Evolutionary conservation across 2,797 vertebrate species (phyloP), one percentile per base, ranked within the genome.

Genomic region (Euthynnus affinis): DNA sequence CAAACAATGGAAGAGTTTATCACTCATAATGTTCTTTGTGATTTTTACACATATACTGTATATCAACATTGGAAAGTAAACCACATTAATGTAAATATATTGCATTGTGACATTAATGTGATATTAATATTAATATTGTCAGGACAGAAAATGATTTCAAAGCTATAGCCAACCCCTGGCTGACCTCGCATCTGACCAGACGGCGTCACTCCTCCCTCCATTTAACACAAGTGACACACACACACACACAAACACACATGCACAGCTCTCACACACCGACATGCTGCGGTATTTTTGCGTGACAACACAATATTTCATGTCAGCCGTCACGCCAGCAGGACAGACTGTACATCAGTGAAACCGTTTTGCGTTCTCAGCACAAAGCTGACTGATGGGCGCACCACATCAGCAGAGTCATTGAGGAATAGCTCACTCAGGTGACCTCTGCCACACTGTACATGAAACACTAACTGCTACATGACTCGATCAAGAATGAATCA

Each of bases 281-380:
- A 6, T 44, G 22, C 55, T 65, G 80, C 73, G 70, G 81, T 53
- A 76, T 84, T 82, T 77, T 67, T 88, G 74, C 55, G 56, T 71
- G 83, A 90, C 82, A 59, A 74, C 75, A 55, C 44, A 4, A 81
- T 91, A 89, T 87, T 84, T 93, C 77, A 84, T 48, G 80, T 89
- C 77, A 71, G 80, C 56, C 61, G 12, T 85, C 83, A 80, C 73
- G 61, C 74, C n/a, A 22, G 58, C 58, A 63, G 37, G 23, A 69
- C 71, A 69, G 51, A 70, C 77, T 72, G 82, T 74, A 55, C 61
- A 79, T 83, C 80, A 69, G 83, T 55, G 27, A 51, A 62, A 56
- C 9, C 71, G 3, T 87, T 86, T 52, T 7, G 66, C 60, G 15
- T 20, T 52, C 78, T 84, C 89, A 83, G 89, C 89, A 55, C 65